These are phyloP conservation scores for Phengaris arion DNA, from an alignment of 2,888 invertebrate genomes.

Conservation along the genomic window DNA sequence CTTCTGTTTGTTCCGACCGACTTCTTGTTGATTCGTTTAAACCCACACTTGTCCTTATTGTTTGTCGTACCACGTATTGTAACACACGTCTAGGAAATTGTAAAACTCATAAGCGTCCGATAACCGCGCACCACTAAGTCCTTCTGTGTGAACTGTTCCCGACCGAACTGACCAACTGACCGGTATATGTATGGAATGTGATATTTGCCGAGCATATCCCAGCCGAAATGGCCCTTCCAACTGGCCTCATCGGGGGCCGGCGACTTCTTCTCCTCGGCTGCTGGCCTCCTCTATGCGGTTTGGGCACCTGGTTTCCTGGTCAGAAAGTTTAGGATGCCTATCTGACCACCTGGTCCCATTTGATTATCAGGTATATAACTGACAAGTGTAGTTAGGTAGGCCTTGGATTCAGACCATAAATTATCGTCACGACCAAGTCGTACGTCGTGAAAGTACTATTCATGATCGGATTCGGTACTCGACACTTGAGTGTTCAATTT, in stretches of 20 bases:
- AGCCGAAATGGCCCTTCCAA: conserved; percentile 91
- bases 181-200: no score
- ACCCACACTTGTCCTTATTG: conserved; percentile 91
- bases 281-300: conserved; percentile 51
- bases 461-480: no score
- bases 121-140: conserved; percentile 91
- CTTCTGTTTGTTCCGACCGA: conserved; percentile 91
- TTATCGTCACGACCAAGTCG: no score
- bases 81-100: conserved; percentile 93
- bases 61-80: conserved; percentile 84
- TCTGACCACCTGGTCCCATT: conserved; percentile 63
- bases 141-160: conserved; percentile 91
- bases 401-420: no score
- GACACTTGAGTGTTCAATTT: no score
- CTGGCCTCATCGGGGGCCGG: conserved; percentile 85
- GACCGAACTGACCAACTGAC: conserved; percentile 93
- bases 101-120: conserved; percentile 94
- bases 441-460: no score
- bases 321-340: conserved; percentile 82
- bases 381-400: no score
- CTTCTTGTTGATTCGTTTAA: conserved; percentile 94
- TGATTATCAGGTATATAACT: no score
- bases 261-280: conserved; percentile 64
- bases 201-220: conserved; percentile 93
- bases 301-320: conserved; percentile 67